These are phyloP conservation scores for Cheilosia grossa DNA, from an alignment of 2,888 invertebrate genomes.

Conservation along the genomic window DNA sequence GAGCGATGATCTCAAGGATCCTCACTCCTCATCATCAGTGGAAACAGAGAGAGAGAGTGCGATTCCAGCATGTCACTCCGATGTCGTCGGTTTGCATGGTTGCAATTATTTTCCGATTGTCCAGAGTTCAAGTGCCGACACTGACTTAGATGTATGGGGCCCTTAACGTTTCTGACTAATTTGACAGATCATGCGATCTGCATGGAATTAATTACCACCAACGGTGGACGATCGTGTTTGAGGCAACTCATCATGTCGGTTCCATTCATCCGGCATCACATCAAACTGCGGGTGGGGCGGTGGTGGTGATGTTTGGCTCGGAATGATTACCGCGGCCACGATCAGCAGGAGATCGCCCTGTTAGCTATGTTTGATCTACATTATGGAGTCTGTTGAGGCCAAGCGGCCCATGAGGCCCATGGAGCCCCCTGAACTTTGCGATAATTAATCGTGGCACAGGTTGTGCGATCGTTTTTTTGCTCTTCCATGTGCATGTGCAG, in stretches of 20 bases:
- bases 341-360: constrained; percentile 47
- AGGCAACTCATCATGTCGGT: constrained; percentile 71
- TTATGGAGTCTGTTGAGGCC: background rate
- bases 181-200: constrained; percentile 72
- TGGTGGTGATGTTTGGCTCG: constrained; percentile 46
- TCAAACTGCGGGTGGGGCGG: constrained; percentile 66
- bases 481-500: constrained; percentile 41
- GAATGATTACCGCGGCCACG: constrained; percentile 29
- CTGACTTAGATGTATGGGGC: constrained; percentile 53
- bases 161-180: constrained; percentile 68
- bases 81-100: constrained; percentile 40
- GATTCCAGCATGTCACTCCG: constrained; percentile 34
- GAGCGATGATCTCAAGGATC: constrained; percentile 39
- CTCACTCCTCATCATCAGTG: constrained; percentile 54
- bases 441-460: constrained; percentile 68
- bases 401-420: background rate
- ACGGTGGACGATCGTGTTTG: constrained; percentile 64
- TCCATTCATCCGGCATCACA: constrained; percentile 70
- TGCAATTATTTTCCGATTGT: constrained; percentile 67
- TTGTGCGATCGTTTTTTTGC: constrained; percentile 37
- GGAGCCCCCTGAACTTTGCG: constrained; percentile 41
- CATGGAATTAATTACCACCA: constrained; percentile 72
- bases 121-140: constrained; percentile 27
- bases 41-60: constrained; percentile 1
- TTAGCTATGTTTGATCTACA: constrained; percentile 24